phyloP scores from a whole-genome alignment of 2,113 vertebrate species.

The Callaeas wilsoni region DNA sequence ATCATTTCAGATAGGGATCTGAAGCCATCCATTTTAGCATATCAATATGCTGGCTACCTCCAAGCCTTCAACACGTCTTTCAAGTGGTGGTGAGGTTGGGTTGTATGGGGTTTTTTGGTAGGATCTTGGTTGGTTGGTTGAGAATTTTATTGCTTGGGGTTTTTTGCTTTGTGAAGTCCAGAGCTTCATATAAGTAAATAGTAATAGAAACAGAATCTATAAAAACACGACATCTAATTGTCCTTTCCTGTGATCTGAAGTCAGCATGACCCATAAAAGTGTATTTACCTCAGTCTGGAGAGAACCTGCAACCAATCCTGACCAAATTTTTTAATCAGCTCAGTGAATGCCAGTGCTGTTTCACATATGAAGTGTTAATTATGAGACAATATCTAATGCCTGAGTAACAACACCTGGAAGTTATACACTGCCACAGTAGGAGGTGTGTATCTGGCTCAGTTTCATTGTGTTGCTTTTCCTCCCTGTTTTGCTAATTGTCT shows the following conservation, averaged over 20 bases:
- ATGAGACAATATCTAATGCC: neutral
- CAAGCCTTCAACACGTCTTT: neutral
- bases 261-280: neutral
- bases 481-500: neutral
- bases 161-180: neutral
- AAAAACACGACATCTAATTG: neutral
- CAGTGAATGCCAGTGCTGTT: neutral
- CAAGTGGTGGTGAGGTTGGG: too few relatives aligned
- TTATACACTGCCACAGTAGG: neutral
- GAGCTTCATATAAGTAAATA: neutral
- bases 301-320: neutral
- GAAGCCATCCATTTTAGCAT: neutral
- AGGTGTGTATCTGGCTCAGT: neutral
- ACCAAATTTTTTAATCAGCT: neutral
- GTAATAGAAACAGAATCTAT: neutral
- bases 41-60: neutral
- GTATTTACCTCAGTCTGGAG: neutral
- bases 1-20: neutral
- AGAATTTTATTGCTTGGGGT: neutral
- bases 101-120: neutral
- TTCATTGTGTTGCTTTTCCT: neutral
- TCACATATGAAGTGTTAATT: neutral
- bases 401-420: neutral
- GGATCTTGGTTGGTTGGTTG: neutral
- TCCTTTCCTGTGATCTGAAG: neutral